Percentiles rank a stretch among this genome's conserved stretches.
phyloP scores from a whole-genome alignment of 2,888 invertebrate species.

The Melanotus villosus region DNA sequence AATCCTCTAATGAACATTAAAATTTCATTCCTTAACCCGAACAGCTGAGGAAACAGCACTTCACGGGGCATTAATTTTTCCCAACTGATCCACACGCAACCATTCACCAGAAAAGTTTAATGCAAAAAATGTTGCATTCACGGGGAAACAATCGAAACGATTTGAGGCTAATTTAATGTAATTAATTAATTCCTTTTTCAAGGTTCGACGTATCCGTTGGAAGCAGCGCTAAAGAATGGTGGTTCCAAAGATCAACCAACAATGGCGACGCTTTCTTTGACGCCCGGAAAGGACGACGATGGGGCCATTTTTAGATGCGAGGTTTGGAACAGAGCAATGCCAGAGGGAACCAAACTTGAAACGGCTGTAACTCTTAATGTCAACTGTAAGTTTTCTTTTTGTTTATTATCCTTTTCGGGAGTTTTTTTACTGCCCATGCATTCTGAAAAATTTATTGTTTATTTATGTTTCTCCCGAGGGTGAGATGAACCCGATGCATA shows the following conservation, averaged over 20 bases:
- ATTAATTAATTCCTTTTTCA: constrained; percentile 1
- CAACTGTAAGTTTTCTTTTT: constrained; percentile 81
- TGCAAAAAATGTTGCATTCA: background rate
- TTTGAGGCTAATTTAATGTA: background rate
- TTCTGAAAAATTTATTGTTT: constrained; percentile 33
- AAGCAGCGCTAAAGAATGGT: constrained; percentile 79
- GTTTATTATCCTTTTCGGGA: constrained; percentile 37
- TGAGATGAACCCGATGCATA: constrained; percentile 25
- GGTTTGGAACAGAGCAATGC: constrained; percentile 92
- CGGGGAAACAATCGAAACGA: background rate
- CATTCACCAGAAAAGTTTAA: constrained; percentile 1
- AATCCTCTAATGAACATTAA: constrained; percentile 27
- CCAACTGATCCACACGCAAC: constrained; percentile 16
- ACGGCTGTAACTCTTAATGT: constrained; percentile 87
- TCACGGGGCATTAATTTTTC: constrained; percentile 17
- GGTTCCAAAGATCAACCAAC: constrained; percentile 83
- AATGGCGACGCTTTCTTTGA: constrained; percentile 81
- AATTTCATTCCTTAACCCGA: constrained; percentile 7
- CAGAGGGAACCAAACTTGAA: constrained; percentile 84
- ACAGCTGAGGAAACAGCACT: constrained; percentile 1
- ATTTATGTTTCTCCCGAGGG: constrained; percentile 31
- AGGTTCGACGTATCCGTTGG: constrained; percentile 81
- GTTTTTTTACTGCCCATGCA: constrained; percentile 26
- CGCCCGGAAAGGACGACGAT: constrained; percentile 88
- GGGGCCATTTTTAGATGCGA: constrained; percentile 87